phyloP scores from a whole-genome alignment of 2,888 invertebrate genomes.

The Balanococcus diminutus region DNA sequence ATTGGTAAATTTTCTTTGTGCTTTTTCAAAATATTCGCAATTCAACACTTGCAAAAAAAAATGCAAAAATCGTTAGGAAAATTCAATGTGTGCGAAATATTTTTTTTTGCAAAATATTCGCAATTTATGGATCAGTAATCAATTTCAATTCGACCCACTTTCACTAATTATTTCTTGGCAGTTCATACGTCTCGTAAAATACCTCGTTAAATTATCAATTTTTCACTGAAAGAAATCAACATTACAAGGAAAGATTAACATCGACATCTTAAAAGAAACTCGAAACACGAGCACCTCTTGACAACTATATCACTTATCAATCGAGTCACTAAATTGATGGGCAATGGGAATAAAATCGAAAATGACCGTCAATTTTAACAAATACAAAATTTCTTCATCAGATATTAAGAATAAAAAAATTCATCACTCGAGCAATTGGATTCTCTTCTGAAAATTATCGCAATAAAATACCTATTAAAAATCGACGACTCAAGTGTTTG shows the following conservation, averaged over 20 bases:
- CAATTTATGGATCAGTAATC: no score
- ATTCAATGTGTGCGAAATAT: no score
- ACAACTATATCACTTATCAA: not conserved
- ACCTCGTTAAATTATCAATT: no score
- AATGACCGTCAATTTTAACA: not conserved
- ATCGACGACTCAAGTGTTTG: not conserved
- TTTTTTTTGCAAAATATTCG: no score
- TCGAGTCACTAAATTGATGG: not conserved
- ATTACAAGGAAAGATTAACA: not conserved
- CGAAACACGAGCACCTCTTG: not conserved
- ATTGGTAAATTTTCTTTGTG: no score
- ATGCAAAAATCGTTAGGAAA: no score
- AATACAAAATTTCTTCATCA: not conserved
- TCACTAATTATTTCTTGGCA: no score
- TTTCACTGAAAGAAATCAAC: no score
- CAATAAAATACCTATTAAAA: not conserved
- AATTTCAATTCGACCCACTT: no score
- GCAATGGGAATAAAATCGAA: not conserved
- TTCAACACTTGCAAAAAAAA: no score
- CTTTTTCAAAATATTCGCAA: no score
- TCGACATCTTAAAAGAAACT: not conserved
- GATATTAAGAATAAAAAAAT: not conserved
- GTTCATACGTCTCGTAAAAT: no score
- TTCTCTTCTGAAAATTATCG: not conserved
- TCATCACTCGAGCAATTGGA: not conserved